Base-by-base conservation (phyloP, 2,113 vertebrate species). In the Rhinoderma darwinii region DNA sequence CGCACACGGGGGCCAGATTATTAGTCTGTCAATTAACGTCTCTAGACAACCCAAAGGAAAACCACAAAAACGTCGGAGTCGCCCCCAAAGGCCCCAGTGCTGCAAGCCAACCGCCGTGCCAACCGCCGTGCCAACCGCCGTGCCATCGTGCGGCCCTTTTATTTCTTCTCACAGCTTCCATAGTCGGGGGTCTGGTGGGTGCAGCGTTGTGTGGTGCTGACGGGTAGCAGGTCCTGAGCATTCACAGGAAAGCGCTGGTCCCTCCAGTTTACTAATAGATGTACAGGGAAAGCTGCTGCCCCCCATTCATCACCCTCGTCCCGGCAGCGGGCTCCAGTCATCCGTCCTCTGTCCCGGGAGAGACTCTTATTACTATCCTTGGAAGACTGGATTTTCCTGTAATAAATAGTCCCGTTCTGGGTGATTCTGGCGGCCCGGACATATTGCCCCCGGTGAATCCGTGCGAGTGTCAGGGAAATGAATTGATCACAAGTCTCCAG, bases 401-500 rank as follows among this genome's bases (percentile, higher is more conserved):
- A 91, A 93, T 92, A 91, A 92, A 92, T 93, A 91, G 92, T 91
- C 90, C 89, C 90, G 89, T 89, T 90, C 84, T 88, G 86, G 74
- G 89, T 91, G 88, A 87, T 91, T 91, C 91, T 47, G 47, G 72
- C 32, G 41, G 66, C 88, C 89, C 32, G 32, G 87, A 84, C 74
- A 82, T 82, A 25, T 54, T 79, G 89, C 83, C 90, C 85, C 89
- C 90, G 88, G 88, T 89, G 83, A 68, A 78, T 90, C 89, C 89
- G 88, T 89, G 88, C 86, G 82, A 51, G 84, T 88, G 47, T 90
- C 91, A 91, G 89, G 93, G 90, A 92, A 89, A 93, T 95, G 95
- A 95, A 96, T 95, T 93, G 94, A 94, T 96, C 95, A 93, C 95
- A 92, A 93, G 91, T 94, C 95, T 95, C 92, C 90, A 79, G 93